Percentiles rank a stretch among this genome's conserved stretches.
These are phyloP conservation scores for Pegoplata infirma DNA, from an alignment of 2,888 invertebrate species.

Conservation along the genomic window DNA sequence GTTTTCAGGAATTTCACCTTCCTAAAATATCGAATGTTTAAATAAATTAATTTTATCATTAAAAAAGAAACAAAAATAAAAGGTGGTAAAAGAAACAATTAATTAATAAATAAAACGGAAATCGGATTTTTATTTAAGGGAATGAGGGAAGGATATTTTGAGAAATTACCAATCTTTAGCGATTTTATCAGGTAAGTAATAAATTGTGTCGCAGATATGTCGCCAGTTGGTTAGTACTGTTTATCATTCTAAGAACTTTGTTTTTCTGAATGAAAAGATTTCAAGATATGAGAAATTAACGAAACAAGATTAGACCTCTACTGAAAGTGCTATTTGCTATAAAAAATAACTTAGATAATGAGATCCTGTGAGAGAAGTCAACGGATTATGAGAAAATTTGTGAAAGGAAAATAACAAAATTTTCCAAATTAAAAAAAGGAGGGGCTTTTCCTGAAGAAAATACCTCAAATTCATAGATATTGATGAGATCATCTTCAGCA, in stretches of 20 bases:
- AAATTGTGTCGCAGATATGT: conserved; percentile 49
- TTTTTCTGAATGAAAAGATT: conserved; percentile 41
- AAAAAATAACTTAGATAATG: conserved; percentile 55
- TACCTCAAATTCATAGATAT: conserved; percentile 56
- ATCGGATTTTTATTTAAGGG: conserved; percentile 41
- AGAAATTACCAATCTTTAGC: conserved; percentile 44
- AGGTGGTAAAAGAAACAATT: conserved; percentile 21
- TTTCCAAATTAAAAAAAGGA: conserved; percentile 36
- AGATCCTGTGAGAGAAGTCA: conserved; percentile 42
- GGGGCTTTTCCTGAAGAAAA: conserved; percentile 55
- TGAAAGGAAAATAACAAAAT: conserved; percentile 28
- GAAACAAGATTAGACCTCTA: conserved; percentile 44
- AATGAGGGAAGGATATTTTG: conserved; percentile 45
- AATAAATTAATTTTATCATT: background rate
- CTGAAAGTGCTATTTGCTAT: conserved; percentile 56
- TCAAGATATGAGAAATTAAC: conserved; percentile 38
- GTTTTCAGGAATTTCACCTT: conserved; percentile 86
- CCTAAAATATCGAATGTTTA: conserved; percentile 76
- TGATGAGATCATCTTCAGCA: conserved; percentile 67
- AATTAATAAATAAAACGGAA: conserved; percentile 32
- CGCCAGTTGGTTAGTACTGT: conserved; percentile 50
- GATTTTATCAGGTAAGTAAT: conserved; percentile 39
- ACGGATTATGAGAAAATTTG: conserved; percentile 48
- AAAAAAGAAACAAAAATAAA: background rate
- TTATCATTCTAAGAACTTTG: conserved; percentile 34